phyloP scores from a whole-genome alignment of 2,888 invertebrate genomes.

The Pachliopta kotzebuea region DNA sequence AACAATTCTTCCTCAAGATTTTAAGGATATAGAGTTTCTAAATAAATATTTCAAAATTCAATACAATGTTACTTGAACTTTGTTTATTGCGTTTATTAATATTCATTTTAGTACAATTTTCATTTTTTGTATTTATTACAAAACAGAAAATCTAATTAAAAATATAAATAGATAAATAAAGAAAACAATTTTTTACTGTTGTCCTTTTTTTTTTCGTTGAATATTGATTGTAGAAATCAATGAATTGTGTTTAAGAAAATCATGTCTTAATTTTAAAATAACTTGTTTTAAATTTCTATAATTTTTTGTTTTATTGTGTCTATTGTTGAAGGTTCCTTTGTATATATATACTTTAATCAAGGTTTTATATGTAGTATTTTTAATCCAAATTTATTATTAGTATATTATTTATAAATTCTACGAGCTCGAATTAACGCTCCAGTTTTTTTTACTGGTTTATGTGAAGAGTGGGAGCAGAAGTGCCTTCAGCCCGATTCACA shows the following conservation, averaged over 20 bases:
- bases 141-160: not conserved
- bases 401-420: not conserved
- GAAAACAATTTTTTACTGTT: too few species aligned
- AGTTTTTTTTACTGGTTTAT: not conserved
- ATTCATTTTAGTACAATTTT: not conserved
- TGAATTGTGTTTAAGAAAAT: not conserved
- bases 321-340: not conserved
- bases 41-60: not conserved
- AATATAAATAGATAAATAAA: not conserved
- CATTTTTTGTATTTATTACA: not conserved
- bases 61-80: not conserved
- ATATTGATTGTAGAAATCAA: not conserved
- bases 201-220: too few species aligned
- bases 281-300: too few species aligned
- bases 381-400: not conserved
- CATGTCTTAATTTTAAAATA: too few species aligned
- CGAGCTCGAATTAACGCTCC: not conserved
- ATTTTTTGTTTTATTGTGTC: not conserved
- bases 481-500: constrained; percentile 18
- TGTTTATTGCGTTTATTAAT: not conserved
- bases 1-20: not conserved
- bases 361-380: not conserved
- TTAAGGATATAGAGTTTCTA: not conserved
- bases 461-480: constrained; percentile 1
- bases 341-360: not conserved